Percentiles rank a stretch among this genome's conserved stretches.
Conservation (phyloP, 1,140 invertebrate genomes). For the Magallana ariakensis region DNA sequence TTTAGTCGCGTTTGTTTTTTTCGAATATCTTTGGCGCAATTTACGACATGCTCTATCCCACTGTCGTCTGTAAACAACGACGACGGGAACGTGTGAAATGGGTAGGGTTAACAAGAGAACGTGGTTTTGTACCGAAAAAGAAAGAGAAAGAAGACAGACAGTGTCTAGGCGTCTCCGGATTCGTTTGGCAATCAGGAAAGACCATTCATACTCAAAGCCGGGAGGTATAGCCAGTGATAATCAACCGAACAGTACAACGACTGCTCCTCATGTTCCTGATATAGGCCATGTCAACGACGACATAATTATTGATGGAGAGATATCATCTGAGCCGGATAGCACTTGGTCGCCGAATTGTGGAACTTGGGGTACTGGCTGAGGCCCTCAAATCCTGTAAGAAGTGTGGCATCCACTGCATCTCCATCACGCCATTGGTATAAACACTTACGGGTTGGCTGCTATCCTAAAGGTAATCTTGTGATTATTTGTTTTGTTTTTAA, state of each 20-base stretch:
- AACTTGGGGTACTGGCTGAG: constrained; percentile 38
- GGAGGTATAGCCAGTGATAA: not conserved
- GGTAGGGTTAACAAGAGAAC: not conserved
- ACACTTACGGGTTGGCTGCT: constrained; percentile 18
- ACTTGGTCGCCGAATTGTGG: constrained; percentile 7
- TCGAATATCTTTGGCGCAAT: not conserved
- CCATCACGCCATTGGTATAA: not conserved
- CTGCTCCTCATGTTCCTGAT: not conserved
- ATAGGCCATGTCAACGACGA: not conserved
- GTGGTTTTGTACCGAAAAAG: not conserved
- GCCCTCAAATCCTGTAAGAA: not conserved
- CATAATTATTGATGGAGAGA: not conserved
- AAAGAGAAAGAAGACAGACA: not conserved
- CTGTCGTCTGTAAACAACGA: not conserved
- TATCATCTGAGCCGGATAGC: not conserved
- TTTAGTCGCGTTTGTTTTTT: not conserved
- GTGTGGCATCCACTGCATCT: constrained; percentile 41
- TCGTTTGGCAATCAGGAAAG: not conserved
- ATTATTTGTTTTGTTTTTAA: too few species aligned
- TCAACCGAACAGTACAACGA: not conserved
- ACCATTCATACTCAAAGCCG: not conserved
- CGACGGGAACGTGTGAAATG: not conserved
- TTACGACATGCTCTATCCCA: too few species aligned
- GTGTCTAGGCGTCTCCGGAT: not conserved
- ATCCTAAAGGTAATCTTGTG: not conserved